Base-by-base conservation (phyloP, 2,113 vertebrate genomes). In the Ageneiosus marmoratus region DNA sequence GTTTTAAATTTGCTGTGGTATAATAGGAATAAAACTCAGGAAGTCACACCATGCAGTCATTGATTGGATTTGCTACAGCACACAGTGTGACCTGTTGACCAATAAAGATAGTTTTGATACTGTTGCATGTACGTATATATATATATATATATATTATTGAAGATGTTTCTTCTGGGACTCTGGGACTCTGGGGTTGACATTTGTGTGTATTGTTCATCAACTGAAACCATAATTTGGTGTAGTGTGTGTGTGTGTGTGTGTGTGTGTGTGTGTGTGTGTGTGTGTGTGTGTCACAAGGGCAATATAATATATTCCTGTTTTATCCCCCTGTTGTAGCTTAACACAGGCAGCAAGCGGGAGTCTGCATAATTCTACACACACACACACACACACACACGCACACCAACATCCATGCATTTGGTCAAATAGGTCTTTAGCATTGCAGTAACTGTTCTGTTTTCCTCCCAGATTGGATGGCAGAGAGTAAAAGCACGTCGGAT, bases 391-490 rank as follows among this genome's bases (percentile, higher is more conserved):
- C 67, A 84, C 63, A 81, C 34, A 70, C 27, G 56, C 58, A 46
- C 37, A 29, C 81, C 60, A 75, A 72, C 85, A 85, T 80, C 80
- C 72, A 83, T 81, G 84, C 84, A 37, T 46, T 85, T 83, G 84
- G 86, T 83, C 44, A 88, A 89, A 90, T 76, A 41, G 5, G 56
- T 65, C 58, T 34, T 70, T 65, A 41, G 73, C 87, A 80, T 84
- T 77, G 77, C 55, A 48, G 77, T 46, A 55, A 62, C 86, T 60
- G 44, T 72, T 77, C 80, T 80, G 58, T 65, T 73, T 88, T 77
- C 60, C 83, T 85, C 83, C 65, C 48, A 83, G 88, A 87, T 88
- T 80, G 86, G 74, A 87, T 84, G 65, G 78, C 55, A 67, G 55
- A 60, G 41, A 74, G n/a, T 79, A 46, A 81, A 86, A 80, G 27